Conservation (phyloP, 2,113 vertebrate species). For the Triplophysa tibetana region DNA sequence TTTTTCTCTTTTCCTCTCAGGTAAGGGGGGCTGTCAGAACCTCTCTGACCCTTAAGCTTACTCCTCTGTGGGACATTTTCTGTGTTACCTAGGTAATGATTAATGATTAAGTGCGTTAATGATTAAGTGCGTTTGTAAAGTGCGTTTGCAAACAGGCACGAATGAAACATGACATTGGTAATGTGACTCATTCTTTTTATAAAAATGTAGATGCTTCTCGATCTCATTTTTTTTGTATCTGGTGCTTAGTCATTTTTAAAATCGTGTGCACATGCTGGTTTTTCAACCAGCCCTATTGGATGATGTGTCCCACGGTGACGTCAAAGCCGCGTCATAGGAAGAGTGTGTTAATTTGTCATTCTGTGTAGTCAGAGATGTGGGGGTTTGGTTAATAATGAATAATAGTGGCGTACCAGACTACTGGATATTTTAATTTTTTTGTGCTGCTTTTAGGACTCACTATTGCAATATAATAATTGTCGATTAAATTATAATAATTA, state of each 20-base stretch:
- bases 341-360: neutral
- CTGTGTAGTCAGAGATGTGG: neutral
- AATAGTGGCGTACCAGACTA: neutral
- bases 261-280: neutral
- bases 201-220: too few species aligned
- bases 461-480: neutral
- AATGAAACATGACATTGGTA: too few species aligned
- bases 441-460: neutral
- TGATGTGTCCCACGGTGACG: neutral
- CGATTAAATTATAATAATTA: neutral
- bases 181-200: too few species aligned
- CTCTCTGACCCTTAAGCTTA: too few species aligned
- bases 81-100: too few species aligned
- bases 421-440: neutral
- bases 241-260: neutral
- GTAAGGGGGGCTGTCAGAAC: too few species aligned
- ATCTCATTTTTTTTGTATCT: neutral
- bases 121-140: too few species aligned
- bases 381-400: too few species aligned
- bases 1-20: too few species aligned
- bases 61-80: too few species aligned
- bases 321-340: conserved; percentile 3
- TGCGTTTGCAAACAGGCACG: too few species aligned
- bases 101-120: too few species aligned
- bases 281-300: neutral